These are phyloP conservation scores for Sebastes diaconus DNA, from an alignment of 2,797 vertebrate species.

Conservation along the genomic window DNA sequence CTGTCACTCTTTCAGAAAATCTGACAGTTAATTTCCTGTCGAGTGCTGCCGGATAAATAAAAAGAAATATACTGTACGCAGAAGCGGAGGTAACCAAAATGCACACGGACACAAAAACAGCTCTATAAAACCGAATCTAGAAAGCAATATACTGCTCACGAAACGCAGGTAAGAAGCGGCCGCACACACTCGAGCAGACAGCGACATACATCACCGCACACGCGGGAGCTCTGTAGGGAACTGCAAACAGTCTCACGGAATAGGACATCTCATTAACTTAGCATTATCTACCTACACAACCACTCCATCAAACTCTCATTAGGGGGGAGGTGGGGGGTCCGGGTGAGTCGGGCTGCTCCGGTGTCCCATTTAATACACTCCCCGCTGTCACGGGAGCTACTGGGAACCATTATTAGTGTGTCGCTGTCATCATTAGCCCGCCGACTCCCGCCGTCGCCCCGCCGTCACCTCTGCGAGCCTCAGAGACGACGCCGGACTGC, in stretches of 20 bases:
- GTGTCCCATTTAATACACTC: constrained; percentile 70
- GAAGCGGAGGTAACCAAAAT: not conserved
- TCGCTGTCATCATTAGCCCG: constrained; percentile 68
- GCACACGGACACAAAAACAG: not conserved
- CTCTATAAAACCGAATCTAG: not conserved
- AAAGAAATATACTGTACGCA: not conserved
- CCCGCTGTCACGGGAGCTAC: constrained; percentile 65
- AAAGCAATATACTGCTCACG: constrained; percentile 15
- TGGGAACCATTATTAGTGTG: constrained; percentile 68
- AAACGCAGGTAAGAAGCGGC: not conserved
- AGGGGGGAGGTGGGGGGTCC: constrained; percentile 37
- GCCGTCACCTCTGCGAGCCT: constrained; percentile 23
- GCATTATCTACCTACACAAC: constrained; percentile 68
- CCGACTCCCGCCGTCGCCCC: not conserved
- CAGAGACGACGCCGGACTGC: not conserved
- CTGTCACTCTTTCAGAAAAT: constrained; percentile 51
- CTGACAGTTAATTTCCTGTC: constrained; percentile 69
- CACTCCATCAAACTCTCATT: constrained; percentile 76
- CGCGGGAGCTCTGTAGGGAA: constrained; percentile 48
- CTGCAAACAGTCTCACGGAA: constrained; percentile 59
- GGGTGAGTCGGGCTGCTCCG: constrained; percentile 48
- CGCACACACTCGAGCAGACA: constrained; percentile 25
- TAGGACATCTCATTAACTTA: constrained; percentile 73
- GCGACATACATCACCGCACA: constrained; percentile 45
- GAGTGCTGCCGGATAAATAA: constrained; percentile 8